These are phyloP conservation scores for Lacerta bilineata DNA, from an alignment of 2,797 vertebrate genomes.

Conservation along the genomic window DNA sequence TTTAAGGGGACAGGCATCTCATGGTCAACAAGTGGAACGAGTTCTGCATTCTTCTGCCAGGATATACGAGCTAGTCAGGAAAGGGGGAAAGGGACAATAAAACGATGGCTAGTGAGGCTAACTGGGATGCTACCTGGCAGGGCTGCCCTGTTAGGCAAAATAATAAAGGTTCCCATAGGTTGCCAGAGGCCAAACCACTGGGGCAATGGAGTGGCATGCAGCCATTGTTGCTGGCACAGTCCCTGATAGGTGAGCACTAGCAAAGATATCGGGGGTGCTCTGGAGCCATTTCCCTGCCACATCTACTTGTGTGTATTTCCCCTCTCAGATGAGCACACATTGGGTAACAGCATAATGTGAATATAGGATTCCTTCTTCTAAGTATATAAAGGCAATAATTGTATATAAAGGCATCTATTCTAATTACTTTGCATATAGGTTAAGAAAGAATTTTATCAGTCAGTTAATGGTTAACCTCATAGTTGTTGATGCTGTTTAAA, in stretches of 20 bases:
- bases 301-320: background rate
- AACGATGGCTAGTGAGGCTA: background rate
- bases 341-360: background rate
- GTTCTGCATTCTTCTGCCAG: background rate
- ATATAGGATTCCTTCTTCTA: background rate
- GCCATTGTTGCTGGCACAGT: too few species aligned
- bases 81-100: background rate
- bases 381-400: background rate
- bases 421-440: accelerated
- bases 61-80: background rate
- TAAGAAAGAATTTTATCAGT: background rate
- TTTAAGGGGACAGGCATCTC: background rate
- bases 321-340: background rate
- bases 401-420: accelerated
- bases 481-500: background rate
- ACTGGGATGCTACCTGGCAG: background rate
- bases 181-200: background rate
- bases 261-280: too few species aligned
- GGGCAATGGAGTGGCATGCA: too few species aligned
- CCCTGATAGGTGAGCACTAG: background rate
- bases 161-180: background rate
- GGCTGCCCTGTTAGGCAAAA: background rate
- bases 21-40: too few species aligned
- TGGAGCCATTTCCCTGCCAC: background rate
- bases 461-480: slow-evolving; percentile 6